Percentiles rank a stretch among this genome's conserved stretches.
These are phyloP conservation scores for Piprites chloris DNA, from an alignment of 2,113 vertebrate genomes.

Conservation along the genomic window DNA sequence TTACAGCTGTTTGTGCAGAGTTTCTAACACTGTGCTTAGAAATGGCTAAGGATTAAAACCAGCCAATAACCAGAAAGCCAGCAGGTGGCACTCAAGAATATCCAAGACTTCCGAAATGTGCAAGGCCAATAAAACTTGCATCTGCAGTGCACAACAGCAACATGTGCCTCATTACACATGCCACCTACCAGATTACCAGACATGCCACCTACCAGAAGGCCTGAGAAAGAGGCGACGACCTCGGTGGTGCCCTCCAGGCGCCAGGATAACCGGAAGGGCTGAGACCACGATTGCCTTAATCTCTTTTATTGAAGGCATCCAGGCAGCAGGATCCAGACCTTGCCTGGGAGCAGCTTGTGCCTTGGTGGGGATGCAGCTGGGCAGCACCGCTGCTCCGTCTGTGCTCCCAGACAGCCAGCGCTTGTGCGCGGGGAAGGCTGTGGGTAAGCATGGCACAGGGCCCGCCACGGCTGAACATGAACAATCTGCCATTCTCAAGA, in stretches of 20 bases:
- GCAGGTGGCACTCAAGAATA: conserved; percentile 47
- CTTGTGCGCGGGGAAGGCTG: fast-evolving
- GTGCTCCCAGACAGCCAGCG: neutral
- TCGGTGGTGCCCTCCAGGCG: neutral
- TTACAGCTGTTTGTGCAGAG: neutral
- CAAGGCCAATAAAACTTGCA: neutral
- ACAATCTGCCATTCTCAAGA: neutral
- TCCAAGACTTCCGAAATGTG: neutral
- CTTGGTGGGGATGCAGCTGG: neutral
- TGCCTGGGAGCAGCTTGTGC: neutral
- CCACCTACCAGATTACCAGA: neutral
- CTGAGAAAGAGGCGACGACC: neutral
- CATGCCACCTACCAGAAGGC: neutral
- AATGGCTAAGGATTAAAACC: neutral
- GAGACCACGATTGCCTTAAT: neutral
- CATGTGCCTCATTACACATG: fast-evolving
- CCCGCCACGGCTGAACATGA: fast-evolving
- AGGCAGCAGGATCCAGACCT: neutral
- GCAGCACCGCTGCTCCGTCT: neutral
- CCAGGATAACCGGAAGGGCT: neutral
- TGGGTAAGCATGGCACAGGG: neutral
- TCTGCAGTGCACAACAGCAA: conserved; percentile 1
- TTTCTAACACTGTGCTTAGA: fast-evolving
- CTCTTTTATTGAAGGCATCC: neutral
- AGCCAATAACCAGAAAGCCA: neutral